Evolutionary conservation across 2,797 vertebrate species (phyloP).

Genomic region (Falco rusticolus): DNA sequence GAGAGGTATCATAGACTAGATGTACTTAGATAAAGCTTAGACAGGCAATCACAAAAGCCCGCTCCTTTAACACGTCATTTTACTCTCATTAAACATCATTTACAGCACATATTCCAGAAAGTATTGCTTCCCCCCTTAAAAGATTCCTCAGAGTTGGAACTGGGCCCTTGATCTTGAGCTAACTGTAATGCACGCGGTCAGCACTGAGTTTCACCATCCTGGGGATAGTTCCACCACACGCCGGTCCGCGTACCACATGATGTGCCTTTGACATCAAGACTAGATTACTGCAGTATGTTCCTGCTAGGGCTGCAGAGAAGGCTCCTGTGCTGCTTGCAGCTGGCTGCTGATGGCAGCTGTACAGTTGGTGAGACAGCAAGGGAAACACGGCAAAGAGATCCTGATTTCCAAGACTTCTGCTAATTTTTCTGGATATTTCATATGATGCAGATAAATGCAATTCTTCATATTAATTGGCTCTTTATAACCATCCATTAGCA

Average conservation of each 20-base stretch:
- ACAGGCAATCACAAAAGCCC: background rate
- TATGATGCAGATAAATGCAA: background rate
- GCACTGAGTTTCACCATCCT: background rate
- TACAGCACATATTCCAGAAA: background rate
- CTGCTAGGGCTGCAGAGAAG: background rate
- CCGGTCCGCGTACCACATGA: fast-evolving
- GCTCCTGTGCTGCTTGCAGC: background rate
- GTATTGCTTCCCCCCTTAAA: background rate
- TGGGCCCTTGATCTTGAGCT: background rate
- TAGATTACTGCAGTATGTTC: background rate
- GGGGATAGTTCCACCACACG: fast-evolving
- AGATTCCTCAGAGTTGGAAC: background rate
- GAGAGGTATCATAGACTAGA: background rate
- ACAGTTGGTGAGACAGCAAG: background rate
- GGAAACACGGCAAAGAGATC: background rate
- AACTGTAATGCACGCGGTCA: background rate
- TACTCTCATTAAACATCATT: too few species aligned
- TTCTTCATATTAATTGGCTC: background rate
- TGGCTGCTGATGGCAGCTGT: background rate
- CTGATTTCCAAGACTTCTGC: background rate
- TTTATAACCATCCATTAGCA: background rate
- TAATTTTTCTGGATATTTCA: background rate
- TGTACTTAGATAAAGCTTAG: background rate
- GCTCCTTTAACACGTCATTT: background rate
- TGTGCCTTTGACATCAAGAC: fast-evolving